Conservation (phyloP, 2,113 vertebrate species). For the Smithornis capensis region DNA sequence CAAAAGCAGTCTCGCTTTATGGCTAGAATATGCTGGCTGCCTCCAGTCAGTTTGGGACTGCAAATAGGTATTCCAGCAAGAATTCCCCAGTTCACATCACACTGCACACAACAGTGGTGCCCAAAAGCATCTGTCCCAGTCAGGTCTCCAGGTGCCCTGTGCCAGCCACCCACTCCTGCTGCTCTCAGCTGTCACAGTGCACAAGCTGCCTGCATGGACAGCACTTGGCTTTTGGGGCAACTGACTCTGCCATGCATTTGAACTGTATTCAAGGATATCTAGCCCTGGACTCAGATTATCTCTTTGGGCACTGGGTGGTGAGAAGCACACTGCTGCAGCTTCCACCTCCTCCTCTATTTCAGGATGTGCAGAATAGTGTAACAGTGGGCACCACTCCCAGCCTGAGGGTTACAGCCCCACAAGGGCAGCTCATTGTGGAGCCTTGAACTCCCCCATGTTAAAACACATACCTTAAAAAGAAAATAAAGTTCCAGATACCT, state of each 20-base stretch:
- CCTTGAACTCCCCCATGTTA: neutral
- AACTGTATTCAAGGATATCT: neutral
- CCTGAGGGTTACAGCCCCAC: neutral
- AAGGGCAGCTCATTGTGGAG: neutral
- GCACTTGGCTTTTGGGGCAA: rapidly evolving
- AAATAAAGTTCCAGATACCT: neutral
- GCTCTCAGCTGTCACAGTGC: neutral
- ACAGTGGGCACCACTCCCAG: neutral
- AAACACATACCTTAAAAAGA: neutral
- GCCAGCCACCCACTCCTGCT: neutral
- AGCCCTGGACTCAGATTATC: neutral
- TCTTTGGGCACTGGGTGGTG: too few relatives aligned
- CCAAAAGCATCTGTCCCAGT: neutral
- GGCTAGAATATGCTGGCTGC: neutral
- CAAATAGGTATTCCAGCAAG: neutral
- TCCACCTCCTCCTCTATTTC: neutral
- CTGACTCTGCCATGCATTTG: neutral
- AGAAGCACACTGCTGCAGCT: neutral
- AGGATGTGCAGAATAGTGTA: neutral
- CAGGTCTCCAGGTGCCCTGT: rapidly evolving
- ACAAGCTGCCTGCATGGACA: rapidly evolving
- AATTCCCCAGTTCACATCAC: neutral
- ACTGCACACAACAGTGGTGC: rapidly evolving
- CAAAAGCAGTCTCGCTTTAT: neutral
- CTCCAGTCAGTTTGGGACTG: neutral